Percentiles rank a stretch among this genome's conserved stretches.
Conservation (phyloP, 30 jellyfish, hydroid and myxozoan species). For the Aurelia sp. region DNA sequence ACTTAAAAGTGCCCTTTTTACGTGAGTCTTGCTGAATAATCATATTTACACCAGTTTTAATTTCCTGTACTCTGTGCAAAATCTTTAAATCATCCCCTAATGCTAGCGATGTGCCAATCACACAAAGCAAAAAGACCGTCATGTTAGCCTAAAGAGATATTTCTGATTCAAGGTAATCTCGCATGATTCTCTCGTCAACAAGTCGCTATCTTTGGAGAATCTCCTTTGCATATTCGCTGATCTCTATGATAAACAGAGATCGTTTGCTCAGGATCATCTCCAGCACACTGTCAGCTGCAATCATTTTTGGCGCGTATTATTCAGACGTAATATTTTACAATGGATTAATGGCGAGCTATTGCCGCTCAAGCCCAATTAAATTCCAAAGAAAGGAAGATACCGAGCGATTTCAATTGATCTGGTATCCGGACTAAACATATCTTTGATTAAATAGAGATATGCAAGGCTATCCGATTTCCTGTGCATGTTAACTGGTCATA, state of each 20-base stretch:
- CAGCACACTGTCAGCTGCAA: conserved; percentile 60
- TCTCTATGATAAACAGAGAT: conserved; percentile 56
- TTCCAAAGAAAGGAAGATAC: conserved; percentile 30
- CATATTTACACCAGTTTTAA: conserved; percentile 30
- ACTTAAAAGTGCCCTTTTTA: background rate
- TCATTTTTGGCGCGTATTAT: conserved; percentile 52
- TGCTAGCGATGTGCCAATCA: conserved; percentile 39
- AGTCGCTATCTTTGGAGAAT: conserved; percentile 74
- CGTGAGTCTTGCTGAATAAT: conserved; percentile 17
- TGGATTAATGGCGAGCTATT: conserved; percentile 63
- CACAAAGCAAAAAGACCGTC: conserved; percentile 56
- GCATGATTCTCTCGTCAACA: conserved; percentile 47
- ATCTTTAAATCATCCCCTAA: conserved; percentile 43
- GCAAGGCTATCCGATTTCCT: no score
- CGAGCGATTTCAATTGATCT: background rate
- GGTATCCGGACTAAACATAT: background rate
- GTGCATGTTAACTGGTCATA: no score
- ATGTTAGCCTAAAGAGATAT: conserved; percentile 38
- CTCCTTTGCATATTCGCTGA: conserved; percentile 39
- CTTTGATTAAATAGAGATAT: background rate
- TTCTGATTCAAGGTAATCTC: conserved; percentile 47
- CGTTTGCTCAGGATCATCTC: conserved; percentile 63
- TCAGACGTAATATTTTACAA: conserved; percentile 56
- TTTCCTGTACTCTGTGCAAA: conserved; percentile 30
- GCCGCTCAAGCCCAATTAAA: conserved; percentile 58